Conservation (phyloP, 1,140 invertebrate genomes). For the Calosoma granatense region DNA sequence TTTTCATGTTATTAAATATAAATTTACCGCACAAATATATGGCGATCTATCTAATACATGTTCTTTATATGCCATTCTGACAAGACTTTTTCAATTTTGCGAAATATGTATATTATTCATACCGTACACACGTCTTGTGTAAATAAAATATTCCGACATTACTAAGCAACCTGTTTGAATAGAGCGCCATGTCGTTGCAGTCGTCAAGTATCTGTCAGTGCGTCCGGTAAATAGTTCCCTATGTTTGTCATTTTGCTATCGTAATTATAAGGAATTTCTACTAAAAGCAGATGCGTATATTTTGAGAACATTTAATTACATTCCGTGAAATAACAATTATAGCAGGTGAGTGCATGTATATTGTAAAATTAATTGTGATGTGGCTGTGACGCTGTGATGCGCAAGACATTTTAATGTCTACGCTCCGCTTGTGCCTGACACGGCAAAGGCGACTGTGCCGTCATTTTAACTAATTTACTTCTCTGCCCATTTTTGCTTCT, state of each 20-base stretch:
- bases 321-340: background rate
- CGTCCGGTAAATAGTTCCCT: slow-evolving; percentile 2
- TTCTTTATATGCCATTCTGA: slow-evolving; percentile 18
- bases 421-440: background rate
- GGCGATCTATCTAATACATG: slow-evolving; percentile 24
- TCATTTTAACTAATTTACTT: slow-evolving; percentile 5
- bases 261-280: no score
- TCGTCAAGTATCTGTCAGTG: background rate
- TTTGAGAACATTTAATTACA: no score
- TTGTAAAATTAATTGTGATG: background rate
- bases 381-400: background rate
- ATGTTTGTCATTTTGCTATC: background rate
- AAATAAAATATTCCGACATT: background rate
- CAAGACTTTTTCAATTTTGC: no score
- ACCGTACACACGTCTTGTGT: no score
- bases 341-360: background rate
- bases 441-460: background rate
- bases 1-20: background rate
- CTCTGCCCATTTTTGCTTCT: slow-evolving; percentile 1
- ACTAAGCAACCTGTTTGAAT: background rate
- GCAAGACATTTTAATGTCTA: slow-evolving; percentile 3
- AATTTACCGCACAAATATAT: slow-evolving; percentile 25
- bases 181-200: background rate
- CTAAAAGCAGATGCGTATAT: no score
- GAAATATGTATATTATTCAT: no score